Conservation (phyloP, 2,113 vertebrate species). For the Sinocyclocheilus anshuiensis region DNA sequence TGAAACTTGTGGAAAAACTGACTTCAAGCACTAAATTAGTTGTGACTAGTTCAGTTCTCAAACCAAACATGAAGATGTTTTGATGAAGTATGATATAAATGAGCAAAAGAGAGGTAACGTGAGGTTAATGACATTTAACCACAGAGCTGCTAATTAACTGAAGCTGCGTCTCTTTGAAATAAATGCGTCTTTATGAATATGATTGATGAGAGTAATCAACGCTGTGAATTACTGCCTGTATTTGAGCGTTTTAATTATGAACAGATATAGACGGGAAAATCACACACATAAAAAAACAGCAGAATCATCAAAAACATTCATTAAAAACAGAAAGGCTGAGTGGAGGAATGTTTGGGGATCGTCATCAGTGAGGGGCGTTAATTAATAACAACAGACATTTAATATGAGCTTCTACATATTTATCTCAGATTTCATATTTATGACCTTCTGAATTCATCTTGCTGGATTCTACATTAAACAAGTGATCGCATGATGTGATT, state of each 20-base stretch:
- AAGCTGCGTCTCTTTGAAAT: background rate
- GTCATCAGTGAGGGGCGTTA: background rate
- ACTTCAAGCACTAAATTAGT: no score
- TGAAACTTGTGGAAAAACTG: no score
- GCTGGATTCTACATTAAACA: background rate
- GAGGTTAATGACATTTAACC: background rate
- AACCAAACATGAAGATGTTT: background rate
- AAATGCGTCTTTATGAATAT: background rate
- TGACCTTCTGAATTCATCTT: background rate
- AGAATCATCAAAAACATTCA: constrained; percentile 4
- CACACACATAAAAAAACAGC: constrained; percentile 7
- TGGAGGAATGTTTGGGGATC: background rate
- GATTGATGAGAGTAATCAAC: constrained; percentile 2
- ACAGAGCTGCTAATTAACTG: background rate
- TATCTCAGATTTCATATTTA: background rate
- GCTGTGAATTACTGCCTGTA: background rate
- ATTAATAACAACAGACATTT: background rate
- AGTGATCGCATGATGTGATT: background rate
- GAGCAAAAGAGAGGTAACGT: background rate
- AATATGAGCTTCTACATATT: background rate
- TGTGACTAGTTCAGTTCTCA: background rate
- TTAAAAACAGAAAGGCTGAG: constrained; percentile 39
- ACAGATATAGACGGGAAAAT: background rate
- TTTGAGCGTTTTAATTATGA: background rate
- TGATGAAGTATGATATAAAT: background rate